phyloP scores from a whole-genome alignment of 2,888 invertebrate species.

The Ryuthela nishihirai region DNA sequence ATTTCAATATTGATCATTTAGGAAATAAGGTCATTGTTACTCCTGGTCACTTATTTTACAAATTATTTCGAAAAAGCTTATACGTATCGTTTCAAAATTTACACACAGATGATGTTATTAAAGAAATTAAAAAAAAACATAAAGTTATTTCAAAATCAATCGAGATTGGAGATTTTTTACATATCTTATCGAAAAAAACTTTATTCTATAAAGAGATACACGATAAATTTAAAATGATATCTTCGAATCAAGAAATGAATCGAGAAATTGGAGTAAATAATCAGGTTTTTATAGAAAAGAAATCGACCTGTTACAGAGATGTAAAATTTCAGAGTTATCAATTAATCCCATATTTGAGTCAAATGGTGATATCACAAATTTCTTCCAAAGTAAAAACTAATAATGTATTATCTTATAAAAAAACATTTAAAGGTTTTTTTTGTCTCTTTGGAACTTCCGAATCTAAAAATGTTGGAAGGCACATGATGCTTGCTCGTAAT shows the following conservation, averaged over 20 bases:
- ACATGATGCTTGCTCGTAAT: constrained; percentile 12
- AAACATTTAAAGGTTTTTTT: constrained; percentile 16
- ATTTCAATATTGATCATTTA: constrained; percentile 19
- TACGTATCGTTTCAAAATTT: constrained; percentile 5
- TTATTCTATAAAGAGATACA: constrained; percentile 11
- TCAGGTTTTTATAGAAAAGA: constrained; percentile 16
- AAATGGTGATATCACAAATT: constrained; percentile 15
- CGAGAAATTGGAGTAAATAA: constrained; percentile 14
- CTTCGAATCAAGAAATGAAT: neutral
- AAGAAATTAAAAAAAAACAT: constrained; percentile 1
- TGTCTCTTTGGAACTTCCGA: constrained; percentile 13
- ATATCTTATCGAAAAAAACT: constrained; percentile 17
- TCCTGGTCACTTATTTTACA: constrained; percentile 17
- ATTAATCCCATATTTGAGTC: constrained; percentile 9
- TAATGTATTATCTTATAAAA: constrained; percentile 7
- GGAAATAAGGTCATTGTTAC: constrained; percentile 13
- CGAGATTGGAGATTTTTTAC: constrained; percentile 10
- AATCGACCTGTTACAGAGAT: constrained; percentile 12
- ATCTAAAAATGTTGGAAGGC: constrained; percentile 15
- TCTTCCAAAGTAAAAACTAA: constrained; percentile 13
- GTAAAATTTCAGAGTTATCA: constrained; percentile 13
- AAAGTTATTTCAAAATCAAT: constrained; percentile 8
- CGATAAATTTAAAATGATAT: constrained; percentile 13
- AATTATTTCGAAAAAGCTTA: constrained; percentile 12
- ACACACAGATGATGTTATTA: no score